Conservation (phyloP, 1,140 invertebrate species). For the Aradophagus sp. region DNA sequence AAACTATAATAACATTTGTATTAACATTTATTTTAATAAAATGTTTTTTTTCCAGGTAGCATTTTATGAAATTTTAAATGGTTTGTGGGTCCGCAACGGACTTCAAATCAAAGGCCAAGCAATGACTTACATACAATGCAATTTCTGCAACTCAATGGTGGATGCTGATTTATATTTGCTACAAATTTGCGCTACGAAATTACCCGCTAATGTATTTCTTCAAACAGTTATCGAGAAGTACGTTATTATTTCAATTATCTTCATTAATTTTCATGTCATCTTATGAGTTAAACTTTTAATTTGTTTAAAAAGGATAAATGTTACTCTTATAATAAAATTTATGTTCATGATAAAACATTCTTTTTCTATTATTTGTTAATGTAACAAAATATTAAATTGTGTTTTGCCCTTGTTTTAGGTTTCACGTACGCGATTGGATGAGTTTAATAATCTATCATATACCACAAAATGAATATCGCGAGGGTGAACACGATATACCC, state of each 20-base stretch:
- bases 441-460: constrained; percentile 82
- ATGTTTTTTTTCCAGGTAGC: constrained; percentile 80
- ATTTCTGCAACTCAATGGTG: constrained; percentile 98
- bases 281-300: too few relatives aligned
- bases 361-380: too few relatives aligned
- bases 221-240: constrained; percentile 91
- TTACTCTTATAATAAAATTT: too few relatives aligned
- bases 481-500: constrained; percentile 86
- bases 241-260: constrained; percentile 67
- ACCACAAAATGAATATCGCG: constrained; percentile 78
- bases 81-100: constrained; percentile 97
- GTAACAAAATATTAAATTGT: too few relatives aligned
- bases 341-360: too few relatives aligned
- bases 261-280: too few relatives aligned
- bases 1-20: not conserved
- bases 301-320: too few relatives aligned
- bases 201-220: constrained; percentile 90
- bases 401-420: too few relatives aligned
- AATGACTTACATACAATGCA: constrained; percentile 98
- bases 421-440: constrained; percentile 89
- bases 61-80: constrained; percentile 95
- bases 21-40: constrained; percentile 7
- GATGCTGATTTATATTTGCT: constrained; percentile 96
- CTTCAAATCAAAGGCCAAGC: constrained; percentile 98
- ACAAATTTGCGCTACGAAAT: constrained; percentile 92